Conservation (phyloP, 2,797 vertebrate species). For the Cephalopachus bancanus region DNA sequence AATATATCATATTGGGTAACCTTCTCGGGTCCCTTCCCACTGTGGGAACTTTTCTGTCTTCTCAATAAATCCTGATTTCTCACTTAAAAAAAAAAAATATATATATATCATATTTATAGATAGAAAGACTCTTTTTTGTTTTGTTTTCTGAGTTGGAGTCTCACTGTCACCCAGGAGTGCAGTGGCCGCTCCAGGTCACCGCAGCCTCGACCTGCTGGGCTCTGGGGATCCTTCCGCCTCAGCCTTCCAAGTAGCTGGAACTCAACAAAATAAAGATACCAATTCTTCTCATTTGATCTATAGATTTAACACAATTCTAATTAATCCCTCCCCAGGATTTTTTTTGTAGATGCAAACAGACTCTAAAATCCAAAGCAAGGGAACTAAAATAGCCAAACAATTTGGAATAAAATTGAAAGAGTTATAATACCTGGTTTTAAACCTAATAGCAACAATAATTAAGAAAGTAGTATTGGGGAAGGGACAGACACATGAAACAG, state of each 20-base stretch:
- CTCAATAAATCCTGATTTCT: too few relatives aligned
- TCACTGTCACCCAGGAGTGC: too few relatives aligned
- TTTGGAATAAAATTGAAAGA: not conserved
- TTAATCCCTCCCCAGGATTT: not conserved
- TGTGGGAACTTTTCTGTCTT: too few relatives aligned
- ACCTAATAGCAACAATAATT: not conserved
- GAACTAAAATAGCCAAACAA: not conserved
- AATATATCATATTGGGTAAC: too few relatives aligned
- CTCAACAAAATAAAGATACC: not conserved
- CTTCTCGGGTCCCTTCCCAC: too few relatives aligned
- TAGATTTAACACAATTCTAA: not conserved
- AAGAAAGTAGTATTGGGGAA: not conserved
- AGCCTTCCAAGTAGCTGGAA: too few relatives aligned
- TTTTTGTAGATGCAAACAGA: not conserved
- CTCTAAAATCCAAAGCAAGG: conserved; percentile 10
- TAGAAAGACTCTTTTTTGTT: not conserved
- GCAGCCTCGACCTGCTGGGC: too few relatives aligned
- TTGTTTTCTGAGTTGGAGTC: too few relatives aligned
- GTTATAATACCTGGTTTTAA: not conserved
- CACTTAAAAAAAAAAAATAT: too few relatives aligned
- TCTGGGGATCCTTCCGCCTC: too few relatives aligned
- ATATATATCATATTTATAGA: not conserved
- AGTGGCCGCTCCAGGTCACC: too few relatives aligned
- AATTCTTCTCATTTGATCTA: not conserved
- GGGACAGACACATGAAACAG: not conserved